phyloP scores from a whole-genome alignment of 2,888 invertebrate genomes.

The Hypercompe scribonia region DNA sequence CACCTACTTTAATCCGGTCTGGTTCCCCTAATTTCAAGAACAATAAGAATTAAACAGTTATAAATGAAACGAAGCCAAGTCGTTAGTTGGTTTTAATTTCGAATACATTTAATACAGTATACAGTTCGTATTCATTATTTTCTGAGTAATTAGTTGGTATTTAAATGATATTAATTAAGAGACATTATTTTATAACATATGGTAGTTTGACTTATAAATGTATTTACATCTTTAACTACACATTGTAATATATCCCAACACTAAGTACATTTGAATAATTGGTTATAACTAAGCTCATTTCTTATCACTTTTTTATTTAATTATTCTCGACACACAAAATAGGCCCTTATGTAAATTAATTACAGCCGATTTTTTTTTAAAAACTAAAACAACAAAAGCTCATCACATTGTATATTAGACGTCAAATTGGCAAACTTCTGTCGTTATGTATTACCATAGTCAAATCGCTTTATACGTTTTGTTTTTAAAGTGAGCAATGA shows the following conservation, averaged over 20 bases:
- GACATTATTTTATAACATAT: not conserved
- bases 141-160: not conserved
- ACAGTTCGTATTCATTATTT: not conserved
- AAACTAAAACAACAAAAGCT: too few relatives aligned
- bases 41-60: not conserved
- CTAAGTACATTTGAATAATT: not conserved
- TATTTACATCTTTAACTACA: constrained; percentile 8
- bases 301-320: not conserved
- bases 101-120: constrained; percentile 6
- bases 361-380: not conserved
- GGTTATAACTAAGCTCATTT: constrained; percentile 5
- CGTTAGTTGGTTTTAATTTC: not conserved
- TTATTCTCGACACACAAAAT: constrained; percentile 7
- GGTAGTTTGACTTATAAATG: constrained; percentile 4
- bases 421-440: not conserved
- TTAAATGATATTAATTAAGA: constrained; percentile 3
- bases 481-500: too few relatives aligned
- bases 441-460: too few relatives aligned
- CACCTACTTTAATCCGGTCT: not conserved
- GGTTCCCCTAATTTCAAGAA: not conserved
- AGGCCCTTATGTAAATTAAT: not conserved
- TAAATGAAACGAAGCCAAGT: constrained; percentile 1
- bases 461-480: too few relatives aligned
- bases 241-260: not conserved
- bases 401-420: too few relatives aligned